Percentiles rank a stretch among this genome's conserved stretches.
These are phyloP conservation scores for Macropodus opercularis DNA, from an alignment of 2,797 vertebrate species.

Conservation along the genomic window DNA sequence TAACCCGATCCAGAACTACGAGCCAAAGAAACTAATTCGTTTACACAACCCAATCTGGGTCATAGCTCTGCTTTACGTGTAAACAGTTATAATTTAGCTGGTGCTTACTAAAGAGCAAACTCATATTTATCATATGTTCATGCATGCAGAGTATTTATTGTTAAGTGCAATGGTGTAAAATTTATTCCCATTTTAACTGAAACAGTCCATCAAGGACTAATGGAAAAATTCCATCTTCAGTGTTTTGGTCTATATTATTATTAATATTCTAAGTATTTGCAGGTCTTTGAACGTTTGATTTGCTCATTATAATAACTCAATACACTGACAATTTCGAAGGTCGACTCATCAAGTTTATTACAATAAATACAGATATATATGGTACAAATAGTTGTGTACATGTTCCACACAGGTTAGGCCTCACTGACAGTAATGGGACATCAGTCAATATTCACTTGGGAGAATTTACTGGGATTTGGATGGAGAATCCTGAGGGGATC, in stretches of 20 bases:
- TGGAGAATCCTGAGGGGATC: slow-evolving; percentile 18
- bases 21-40: no score
- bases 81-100: background rate
- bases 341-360: slow-evolving; percentile 85
- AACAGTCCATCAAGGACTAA: no score
- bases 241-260: no score
- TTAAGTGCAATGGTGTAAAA: no score
- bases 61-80: background rate
- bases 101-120: background rate
- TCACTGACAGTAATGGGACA: slow-evolving; percentile 41
- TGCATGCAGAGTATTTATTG: no score
- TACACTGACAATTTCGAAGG: slow-evolving; percentile 24
- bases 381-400: slow-evolving; percentile 75
- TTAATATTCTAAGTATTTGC: background rate
- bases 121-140: background rate
- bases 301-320: no score
- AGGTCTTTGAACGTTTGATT: no score
- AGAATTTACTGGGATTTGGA: slow-evolving; percentile 1
- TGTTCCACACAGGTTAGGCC: slow-evolving; percentile 48
- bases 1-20: background rate
- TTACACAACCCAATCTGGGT: background rate
- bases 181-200: no score
- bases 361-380: slow-evolving; percentile 99
- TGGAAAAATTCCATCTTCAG: no score
- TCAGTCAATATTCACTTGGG: slow-evolving; percentile 27